Conservation (phyloP, 37 sponge, comb jelly and placozoan species). For the Lycopodina hypogea region DNA sequence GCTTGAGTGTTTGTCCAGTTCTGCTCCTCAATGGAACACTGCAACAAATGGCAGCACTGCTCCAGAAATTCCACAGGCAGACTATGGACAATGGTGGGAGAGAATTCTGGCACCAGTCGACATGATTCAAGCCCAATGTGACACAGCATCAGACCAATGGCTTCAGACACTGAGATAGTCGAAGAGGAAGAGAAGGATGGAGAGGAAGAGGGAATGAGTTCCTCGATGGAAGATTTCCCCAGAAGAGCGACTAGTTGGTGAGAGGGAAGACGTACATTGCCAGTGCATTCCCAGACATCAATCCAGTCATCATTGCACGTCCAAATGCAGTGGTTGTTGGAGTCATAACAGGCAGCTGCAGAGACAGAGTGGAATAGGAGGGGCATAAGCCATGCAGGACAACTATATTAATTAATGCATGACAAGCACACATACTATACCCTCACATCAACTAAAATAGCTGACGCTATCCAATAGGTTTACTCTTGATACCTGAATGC, state of each 20-base stretch:
- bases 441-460: background rate
- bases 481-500: no score
- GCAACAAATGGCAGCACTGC: constrained; percentile 52
- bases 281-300: constrained; percentile 80
- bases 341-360: constrained; percentile 82
- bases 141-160: constrained; percentile 37
- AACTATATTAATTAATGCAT: background rate
- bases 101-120: constrained; percentile 35
- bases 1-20: constrained; percentile 46
- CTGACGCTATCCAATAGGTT: no score
- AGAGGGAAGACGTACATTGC: constrained; percentile 35
- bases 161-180: constrained; percentile 31
- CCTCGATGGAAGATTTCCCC: constrained; percentile 25
- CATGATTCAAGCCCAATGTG: constrained; percentile 71
- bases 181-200: background rate
- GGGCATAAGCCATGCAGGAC: no score
- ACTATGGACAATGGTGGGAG: constrained; percentile 15
- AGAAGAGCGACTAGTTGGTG: constrained; percentile 54
- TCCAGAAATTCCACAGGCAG: constrained; percentile 52
- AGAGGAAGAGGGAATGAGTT: constrained; percentile 30
- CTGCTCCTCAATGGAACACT: constrained; percentile 19
- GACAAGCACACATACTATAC: background rate
- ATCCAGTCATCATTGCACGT: constrained; percentile 75
- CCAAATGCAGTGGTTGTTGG: constrained; percentile 80
- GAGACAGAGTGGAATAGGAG: background rate